Percentiles rank a stretch among this genome's conserved stretches.
phyloP scores from a whole-genome alignment of 2,888 invertebrate species.

The Colostygia pectinataria region DNA sequence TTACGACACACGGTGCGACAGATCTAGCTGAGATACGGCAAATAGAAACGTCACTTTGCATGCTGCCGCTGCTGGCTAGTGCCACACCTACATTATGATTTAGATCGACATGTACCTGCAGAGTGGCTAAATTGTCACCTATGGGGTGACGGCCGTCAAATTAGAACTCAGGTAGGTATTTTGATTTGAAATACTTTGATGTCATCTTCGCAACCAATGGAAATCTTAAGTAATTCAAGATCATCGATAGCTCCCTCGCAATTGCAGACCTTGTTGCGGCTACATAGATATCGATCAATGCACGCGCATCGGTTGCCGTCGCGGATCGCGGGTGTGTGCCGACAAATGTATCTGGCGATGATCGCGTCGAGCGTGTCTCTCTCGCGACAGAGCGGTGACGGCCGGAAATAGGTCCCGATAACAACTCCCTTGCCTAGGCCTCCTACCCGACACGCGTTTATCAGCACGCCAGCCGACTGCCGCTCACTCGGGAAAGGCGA shows the following conservation, averaged over 20 bases:
- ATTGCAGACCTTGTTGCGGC: constrained; percentile 64
- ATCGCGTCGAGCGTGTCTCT: constrained; percentile 65
- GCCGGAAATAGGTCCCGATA: constrained; percentile 80
- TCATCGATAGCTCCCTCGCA: constrained; percentile 60
- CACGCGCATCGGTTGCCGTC: constrained; percentile 52
- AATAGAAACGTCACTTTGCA: constrained; percentile 81
- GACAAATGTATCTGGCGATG: constrained; percentile 80
- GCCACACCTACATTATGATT: constrained; percentile 62
- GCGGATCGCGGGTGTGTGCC: constrained; percentile 57
- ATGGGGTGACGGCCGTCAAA: constrained; percentile 42
- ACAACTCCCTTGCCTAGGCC: constrained; percentile 70
- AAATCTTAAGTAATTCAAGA: constrained; percentile 62
- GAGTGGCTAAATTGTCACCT: constrained; percentile 66
- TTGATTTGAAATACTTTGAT: constrained; percentile 35
- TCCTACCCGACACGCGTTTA: constrained; percentile 62
- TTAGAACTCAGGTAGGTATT: constrained; percentile 45
- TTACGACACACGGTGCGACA: constrained; percentile 76
- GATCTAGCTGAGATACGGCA: constrained; percentile 74
- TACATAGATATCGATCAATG: constrained; percentile 64
- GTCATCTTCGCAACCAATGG: constrained; percentile 35
- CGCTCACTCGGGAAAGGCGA: constrained; percentile 66
- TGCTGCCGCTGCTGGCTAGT: constrained; percentile 62
- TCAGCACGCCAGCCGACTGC: constrained; percentile 60
- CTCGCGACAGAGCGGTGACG: constrained; percentile 66
- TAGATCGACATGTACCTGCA: constrained; percentile 58